Percentiles rank a stretch among this genome's conserved stretches.
phyloP scores from a whole-genome alignment of 2,113 vertebrate genomes.

The Gasterosteus aculeatus region DNA sequence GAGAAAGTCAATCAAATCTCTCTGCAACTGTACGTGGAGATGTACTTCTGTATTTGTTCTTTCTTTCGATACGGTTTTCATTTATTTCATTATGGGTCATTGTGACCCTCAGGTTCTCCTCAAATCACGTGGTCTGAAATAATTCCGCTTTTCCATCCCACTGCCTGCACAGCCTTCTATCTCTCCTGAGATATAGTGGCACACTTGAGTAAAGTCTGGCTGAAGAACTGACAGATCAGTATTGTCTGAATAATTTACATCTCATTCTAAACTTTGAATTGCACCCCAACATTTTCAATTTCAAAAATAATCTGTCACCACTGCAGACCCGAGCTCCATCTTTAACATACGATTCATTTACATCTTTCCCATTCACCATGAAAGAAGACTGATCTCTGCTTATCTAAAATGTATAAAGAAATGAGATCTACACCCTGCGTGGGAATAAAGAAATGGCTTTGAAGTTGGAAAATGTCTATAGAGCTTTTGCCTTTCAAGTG shows the following conservation, averaged over 20 bases:
- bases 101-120: neutral
- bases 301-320: constrained; percentile 5
- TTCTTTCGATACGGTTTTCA: neutral
- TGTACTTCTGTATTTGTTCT: neutral
- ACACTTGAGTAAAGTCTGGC: constrained; percentile 27
- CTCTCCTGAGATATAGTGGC: constrained; percentile 22
- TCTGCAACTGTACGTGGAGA: neutral
- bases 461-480: constrained; percentile 62
- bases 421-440: constrained; percentile 60
- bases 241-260: constrained; percentile 44
- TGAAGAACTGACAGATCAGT: constrained; percentile 23
- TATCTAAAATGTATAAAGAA: constrained; percentile 73
- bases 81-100: constrained; percentile 14
- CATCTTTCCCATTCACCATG: constrained; percentile 52
- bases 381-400: constrained; percentile 62
- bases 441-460: constrained; percentile 67
- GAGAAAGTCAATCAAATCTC: neutral
- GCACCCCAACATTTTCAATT: constrained; percentile 30
- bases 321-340: constrained; percentile 40
- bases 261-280: constrained; percentile 42
- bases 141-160: constrained; percentile 1
- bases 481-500: constrained; percentile 72
- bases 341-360: constrained; percentile 48
- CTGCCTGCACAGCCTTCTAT: neutral
- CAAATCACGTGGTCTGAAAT: constrained; percentile 28